Conservation (phyloP, 2,888 invertebrate genomes). For the Drosophila cracens region DNA sequence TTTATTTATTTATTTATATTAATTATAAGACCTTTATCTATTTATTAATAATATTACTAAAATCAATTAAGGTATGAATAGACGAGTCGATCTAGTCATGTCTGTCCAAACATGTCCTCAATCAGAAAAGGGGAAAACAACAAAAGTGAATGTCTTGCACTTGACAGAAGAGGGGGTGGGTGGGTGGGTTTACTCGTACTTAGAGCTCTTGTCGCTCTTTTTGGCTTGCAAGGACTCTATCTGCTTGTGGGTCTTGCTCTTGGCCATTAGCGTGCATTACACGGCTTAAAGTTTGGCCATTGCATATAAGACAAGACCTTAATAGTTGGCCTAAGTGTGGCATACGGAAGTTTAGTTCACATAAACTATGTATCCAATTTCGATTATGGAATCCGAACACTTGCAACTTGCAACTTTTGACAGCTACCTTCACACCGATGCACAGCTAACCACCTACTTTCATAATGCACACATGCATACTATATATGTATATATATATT, state of each 20-base stretch:
- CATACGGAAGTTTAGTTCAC: constrained; percentile 21
- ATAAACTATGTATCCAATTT: constrained; percentile 24
- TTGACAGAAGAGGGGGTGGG: constrained; percentile 8
- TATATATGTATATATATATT: background rate
- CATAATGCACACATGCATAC: background rate
- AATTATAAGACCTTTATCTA: background rate
- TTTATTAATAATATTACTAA: background rate
- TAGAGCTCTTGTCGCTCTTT: background rate
- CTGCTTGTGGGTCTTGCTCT: background rate
- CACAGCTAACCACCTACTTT: background rate
- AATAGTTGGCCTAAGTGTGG: constrained; percentile 24
- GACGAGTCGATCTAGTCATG: too few relatives aligned
- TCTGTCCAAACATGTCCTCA: too few relatives aligned
- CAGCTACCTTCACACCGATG: constrained; percentile 6
- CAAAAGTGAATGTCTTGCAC: background rate
- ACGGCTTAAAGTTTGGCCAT: constrained; percentile 37
- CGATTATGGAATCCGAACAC: constrained; percentile 8
- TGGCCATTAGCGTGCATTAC: constrained; percentile 36
- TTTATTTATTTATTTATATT: background rate
- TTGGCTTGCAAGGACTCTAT: background rate
- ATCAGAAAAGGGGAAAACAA: background rate
- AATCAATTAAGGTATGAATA: background rate
- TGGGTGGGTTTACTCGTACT: background rate
- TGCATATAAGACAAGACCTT: constrained; percentile 17
- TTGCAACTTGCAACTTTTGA: constrained; percentile 32